Evolutionary conservation across 2,888 invertebrate genomes (phyloP), one percentile per base, ranked within the genome.

Genomic region (Adelphocoris suturalis): DNA sequence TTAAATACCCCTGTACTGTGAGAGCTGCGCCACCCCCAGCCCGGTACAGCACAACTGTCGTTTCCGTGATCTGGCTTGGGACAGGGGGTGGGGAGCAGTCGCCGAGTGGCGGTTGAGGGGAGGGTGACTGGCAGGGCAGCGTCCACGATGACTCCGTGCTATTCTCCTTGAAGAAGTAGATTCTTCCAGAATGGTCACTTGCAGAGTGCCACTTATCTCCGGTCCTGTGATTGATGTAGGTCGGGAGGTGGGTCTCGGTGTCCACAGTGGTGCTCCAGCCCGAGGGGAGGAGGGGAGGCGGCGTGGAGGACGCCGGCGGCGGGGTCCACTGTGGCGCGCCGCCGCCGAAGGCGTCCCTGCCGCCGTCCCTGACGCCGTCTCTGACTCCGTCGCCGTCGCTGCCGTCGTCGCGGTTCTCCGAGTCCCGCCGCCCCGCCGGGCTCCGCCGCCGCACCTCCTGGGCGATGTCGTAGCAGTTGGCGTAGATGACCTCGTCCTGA

Each of bases 171-270:
- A 94, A 95, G 92, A 94, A 95, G 93, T 95, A 95, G 57, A 94
- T 93, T 68, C 94, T 93, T 2, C 95, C 95, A 92, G 94, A 94
- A n/a, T 93, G 93, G 92, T 95, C 95, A 90, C 93, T 93, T 3
- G 95, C 94, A 52, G 94, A 94, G 92, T 94, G 94, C 95, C 95
- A 95, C 95, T 95, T 94, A 91, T 94, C 94, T 86, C 94, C 94
- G n/a, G 94, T 93, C 4, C 93, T 92, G 90, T 93, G 92, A 92
- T 94, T 94, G 90, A 94, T 92, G 91, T 94, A 95, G 91, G 93
- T 94, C n/a, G 94, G 92, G 90, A 94, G 93, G 47, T 94, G 94
- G 27, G 93, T 93, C 57, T 92, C 92, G 16, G 91, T 91, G 91
- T 93, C 93, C 81, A 93, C 93, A 86, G 93, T 93, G 91, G 94